Percentiles rank a stretch among this genome's conserved stretches.
phyloP scores from a whole-genome alignment of 2,797 vertebrate species.

The Aeoliscus strigatus region DNA sequence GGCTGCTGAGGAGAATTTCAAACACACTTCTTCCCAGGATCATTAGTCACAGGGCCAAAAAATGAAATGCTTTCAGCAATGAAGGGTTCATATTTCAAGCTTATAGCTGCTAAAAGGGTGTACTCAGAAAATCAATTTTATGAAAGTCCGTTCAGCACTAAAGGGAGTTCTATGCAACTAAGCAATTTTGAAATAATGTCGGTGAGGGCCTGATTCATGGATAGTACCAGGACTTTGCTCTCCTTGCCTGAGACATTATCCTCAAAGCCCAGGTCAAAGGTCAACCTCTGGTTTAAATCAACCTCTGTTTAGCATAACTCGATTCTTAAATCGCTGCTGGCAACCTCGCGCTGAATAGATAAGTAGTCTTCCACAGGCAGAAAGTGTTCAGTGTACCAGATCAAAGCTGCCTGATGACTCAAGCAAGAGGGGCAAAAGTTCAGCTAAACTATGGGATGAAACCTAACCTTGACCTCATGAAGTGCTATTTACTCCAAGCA shows the following conservation, averaged over 20 bases:
- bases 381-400: slow-evolving; percentile 39
- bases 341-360: slow-evolving; percentile 66
- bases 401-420: slow-evolving; percentile 53
- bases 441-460: slow-evolving; percentile 47
- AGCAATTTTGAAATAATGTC: slow-evolving; percentile 97
- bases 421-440: slow-evolving; percentile 44
- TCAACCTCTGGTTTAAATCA: slow-evolving; percentile 81
- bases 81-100: slow-evolving; percentile 99
- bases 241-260: slow-evolving; percentile 86
- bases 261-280: slow-evolving; percentile 83
- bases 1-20: slow-evolving; percentile 92
- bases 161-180: slow-evolving; percentile 93
- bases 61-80: slow-evolving; percentile 96
- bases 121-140: slow-evolving; percentile 99
- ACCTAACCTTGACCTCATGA: slow-evolving; percentile 62
- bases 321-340: slow-evolving; percentile 69
- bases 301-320: slow-evolving; percentile 77
- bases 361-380: slow-evolving; percentile 59
- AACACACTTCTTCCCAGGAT: slow-evolving; percentile 89
- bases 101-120: slow-evolving; percentile 97
- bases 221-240: slow-evolving; percentile 83
- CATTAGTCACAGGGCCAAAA: slow-evolving; percentile 93
- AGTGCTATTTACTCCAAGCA: slow-evolving; percentile 36
- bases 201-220: slow-evolving; percentile 86
- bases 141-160: slow-evolving; percentile 96